These are phyloP conservation scores for Tamias sibiricus DNA, from an alignment of 2,113 vertebrate species.

Conservation along the genomic window DNA sequence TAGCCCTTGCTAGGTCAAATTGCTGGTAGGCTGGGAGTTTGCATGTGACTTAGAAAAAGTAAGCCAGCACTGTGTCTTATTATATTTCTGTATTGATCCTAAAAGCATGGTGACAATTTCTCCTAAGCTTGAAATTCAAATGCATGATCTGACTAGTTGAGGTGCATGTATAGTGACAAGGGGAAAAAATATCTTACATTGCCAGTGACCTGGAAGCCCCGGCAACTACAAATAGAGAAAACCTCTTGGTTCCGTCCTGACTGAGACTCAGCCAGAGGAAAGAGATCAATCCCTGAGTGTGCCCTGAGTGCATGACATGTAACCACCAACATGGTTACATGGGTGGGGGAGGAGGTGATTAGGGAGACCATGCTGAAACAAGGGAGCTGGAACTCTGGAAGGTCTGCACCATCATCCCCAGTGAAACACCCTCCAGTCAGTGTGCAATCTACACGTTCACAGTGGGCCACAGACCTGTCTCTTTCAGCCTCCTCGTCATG, in stretches of 20 bases:
- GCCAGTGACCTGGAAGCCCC: conserved; percentile 30
- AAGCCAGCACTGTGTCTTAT: not conserved
- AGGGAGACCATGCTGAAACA: not conserved
- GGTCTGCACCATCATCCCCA: not conserved
- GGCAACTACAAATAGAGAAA: not conserved
- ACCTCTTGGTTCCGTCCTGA: not conserved
- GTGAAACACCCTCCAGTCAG: not conserved
- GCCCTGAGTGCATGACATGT: not conserved
- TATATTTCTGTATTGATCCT: not conserved
- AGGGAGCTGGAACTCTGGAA: not conserved
- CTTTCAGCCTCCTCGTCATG: not conserved
- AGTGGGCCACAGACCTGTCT: not conserved
- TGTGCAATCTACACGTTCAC: not conserved
- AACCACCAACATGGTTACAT: not conserved
- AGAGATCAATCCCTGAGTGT: not conserved
- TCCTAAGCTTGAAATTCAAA: not conserved
- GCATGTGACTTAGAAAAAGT: not conserved
- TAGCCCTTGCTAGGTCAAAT: not conserved
- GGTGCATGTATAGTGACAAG: not conserved
- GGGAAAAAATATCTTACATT: conserved; percentile 37
- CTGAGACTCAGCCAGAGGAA: not conserved
- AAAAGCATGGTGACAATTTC: not conserved
- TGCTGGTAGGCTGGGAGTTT: not conserved
- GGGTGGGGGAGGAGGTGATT: not conserved
- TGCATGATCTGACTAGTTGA: not conserved